Evolutionary conservation across 2,888 invertebrate species (phyloP).

Genomic region (Iphiclides podalirius): DNA sequence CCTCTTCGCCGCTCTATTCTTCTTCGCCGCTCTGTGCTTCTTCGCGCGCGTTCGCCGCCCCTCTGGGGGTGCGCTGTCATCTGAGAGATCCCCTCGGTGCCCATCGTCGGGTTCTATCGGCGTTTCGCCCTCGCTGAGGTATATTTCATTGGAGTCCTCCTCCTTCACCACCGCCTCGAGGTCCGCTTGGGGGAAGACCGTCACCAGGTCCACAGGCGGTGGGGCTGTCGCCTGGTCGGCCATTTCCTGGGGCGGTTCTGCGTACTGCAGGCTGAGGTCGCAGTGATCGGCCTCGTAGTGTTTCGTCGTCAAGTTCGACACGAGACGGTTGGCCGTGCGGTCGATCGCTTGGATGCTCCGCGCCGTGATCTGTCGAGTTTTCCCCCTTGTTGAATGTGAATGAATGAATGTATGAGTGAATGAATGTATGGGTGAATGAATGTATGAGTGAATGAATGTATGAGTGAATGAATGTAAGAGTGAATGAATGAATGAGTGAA

Average conservation of each 20-base stretch:
- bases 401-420: too few relatives aligned
- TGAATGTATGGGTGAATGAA: too few relatives aligned
- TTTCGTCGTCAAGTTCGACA: constrained; percentile 35
- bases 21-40: constrained; percentile 35
- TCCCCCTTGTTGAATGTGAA: too few relatives aligned
- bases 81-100: constrained; percentile 34
- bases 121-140: constrained; percentile 22
- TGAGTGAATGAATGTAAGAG: too few relatives aligned
- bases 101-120: constrained; percentile 23
- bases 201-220: too few relatives aligned
- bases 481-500: too few relatives aligned
- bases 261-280: constrained; percentile 32
- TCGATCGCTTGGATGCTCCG: constrained; percentile 46
- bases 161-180: constrained; percentile 29
- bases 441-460: too few relatives aligned
- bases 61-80: constrained; percentile 51
- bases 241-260: neutral
- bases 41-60: too few relatives aligned
- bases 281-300: constrained; percentile 35
- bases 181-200: too few relatives aligned
- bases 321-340: constrained; percentile 39
- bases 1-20: constrained; percentile 29
- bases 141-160: constrained; percentile 27
- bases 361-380: constrained; percentile 52
- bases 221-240: too few relatives aligned